phyloP scores from a whole-genome alignment of 2,797 vertebrate species.

The Gymnothorax reevesii region DNA sequence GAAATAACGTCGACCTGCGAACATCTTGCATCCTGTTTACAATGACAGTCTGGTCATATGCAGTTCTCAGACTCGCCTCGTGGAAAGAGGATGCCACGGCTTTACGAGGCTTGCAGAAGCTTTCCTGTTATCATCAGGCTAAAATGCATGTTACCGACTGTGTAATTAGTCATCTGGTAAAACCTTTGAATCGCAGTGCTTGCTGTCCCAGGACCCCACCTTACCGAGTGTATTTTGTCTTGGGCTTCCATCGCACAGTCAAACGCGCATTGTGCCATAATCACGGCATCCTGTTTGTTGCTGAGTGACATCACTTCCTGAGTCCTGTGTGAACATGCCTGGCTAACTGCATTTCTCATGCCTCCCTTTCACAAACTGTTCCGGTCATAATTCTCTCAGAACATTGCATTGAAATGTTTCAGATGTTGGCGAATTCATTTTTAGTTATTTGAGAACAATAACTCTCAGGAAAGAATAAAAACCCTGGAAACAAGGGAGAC shows the following conservation, averaged over 20 bases:
- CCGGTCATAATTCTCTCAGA: conserved; percentile 62
- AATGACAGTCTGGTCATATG: not conserved
- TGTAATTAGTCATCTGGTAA: conserved; percentile 54
- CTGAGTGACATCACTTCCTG: conserved; percentile 81
- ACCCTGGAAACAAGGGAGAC: not conserved
- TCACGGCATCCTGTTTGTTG: conserved; percentile 91
- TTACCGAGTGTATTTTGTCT: conserved; percentile 38
- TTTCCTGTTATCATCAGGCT: conserved; percentile 35
- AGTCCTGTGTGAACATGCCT: conserved; percentile 75
- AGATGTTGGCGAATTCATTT: not conserved
- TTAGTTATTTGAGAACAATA: not conserved
- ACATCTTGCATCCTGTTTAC: conserved; percentile 30
- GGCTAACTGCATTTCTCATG: conserved; percentile 79
- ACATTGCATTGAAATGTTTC: conserved; percentile 40
- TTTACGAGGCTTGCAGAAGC: not conserved
- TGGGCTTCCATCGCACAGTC: conserved; percentile 66
- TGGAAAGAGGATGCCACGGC: not conserved
- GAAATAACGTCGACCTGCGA: not conserved
- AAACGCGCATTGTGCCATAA: conserved; percentile 80
- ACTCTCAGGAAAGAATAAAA: not conserved
- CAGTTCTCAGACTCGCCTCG: not conserved
- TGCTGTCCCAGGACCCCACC: conserved; percentile 51
- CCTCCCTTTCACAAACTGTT: conserved; percentile 51
- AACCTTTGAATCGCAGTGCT: conserved; percentile 31
- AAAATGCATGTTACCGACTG: conserved; percentile 53